A percentile compares a stretch with the other conserved stretches of the same genome.
Evolutionary conservation across 2,888 invertebrate genomes (phyloP).

Genomic region (Stenotaenia linearis): DNA sequence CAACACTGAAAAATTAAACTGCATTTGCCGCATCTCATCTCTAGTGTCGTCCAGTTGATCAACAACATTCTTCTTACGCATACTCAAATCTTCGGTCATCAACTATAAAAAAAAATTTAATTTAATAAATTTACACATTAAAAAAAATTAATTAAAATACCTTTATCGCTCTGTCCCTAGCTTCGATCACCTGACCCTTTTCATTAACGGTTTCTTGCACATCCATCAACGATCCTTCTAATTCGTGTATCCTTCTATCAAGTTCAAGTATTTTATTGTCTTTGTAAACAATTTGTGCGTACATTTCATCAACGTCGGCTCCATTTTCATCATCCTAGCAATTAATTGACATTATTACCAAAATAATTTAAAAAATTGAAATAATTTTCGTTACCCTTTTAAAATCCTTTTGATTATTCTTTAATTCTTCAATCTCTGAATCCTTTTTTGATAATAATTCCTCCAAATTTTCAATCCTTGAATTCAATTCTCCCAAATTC

Average conservation of each 20-base stretch:
- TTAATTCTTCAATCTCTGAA: background rate
- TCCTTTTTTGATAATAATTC: background rate
- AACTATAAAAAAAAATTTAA: conserved; percentile 52
- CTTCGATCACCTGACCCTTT: conserved; percentile 75
- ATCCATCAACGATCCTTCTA: conserved; percentile 71
- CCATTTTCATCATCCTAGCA: conserved; percentile 31
- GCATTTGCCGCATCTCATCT: conserved; percentile 73
- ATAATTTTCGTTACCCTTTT: background rate
- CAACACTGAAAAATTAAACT: conserved; percentile 59
- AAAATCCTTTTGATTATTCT: background rate
- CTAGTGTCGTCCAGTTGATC: conserved; percentile 71
- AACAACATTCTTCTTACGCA: conserved; percentile 57
- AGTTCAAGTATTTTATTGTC: conserved; percentile 62
- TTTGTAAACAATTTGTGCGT: conserved; percentile 55
- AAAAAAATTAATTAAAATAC: conserved; percentile 39
- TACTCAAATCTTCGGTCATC: conserved; percentile 63
- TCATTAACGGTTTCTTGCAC: conserved; percentile 72
- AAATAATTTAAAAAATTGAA: background rate
- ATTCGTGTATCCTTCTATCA: conserved; percentile 61
- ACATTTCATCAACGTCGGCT: conserved; percentile 46
- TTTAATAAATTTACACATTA: background rate
- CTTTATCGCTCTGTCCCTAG: conserved; percentile 64
- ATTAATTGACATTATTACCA: background rate
- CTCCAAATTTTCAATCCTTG: background rate
- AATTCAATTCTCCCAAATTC: background rate